A percentile compares a stretch with the other conserved stretches of the same genome.
These are phyloP conservation scores for Smittia aterrima DNA, from an alignment of 2,888 invertebrate genomes.

Conservation along the genomic window DNA sequence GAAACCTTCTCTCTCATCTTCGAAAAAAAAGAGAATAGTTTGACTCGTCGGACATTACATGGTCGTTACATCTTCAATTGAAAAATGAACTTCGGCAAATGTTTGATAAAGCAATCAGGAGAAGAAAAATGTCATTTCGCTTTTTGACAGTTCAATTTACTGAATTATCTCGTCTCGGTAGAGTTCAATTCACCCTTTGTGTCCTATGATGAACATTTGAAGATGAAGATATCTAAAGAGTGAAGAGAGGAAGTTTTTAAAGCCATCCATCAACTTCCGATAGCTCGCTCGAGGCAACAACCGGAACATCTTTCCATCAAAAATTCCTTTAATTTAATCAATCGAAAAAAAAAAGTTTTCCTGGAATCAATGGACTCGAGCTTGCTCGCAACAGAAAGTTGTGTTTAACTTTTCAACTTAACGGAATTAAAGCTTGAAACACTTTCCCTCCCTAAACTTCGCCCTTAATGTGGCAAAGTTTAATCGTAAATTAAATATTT, in stretches of 20 bases:
- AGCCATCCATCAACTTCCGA: too few relatives aligned
- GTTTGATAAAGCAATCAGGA: not conserved
- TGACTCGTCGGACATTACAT: not conserved
- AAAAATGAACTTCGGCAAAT: conserved; percentile 3
- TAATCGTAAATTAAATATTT: conserved; percentile 33
- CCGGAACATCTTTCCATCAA: too few relatives aligned
- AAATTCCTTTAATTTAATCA: too few relatives aligned
- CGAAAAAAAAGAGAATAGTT: not conserved
- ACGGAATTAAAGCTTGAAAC: not conserved
- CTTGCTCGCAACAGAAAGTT: not conserved
- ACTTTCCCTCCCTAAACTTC: not conserved
- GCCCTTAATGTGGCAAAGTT: conserved; percentile 18
- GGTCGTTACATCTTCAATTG: conserved; percentile 9
- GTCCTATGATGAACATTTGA: not conserved
- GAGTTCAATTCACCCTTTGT: conserved; percentile 3
- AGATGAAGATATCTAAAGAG: too few relatives aligned
- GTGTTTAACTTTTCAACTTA: not conserved
- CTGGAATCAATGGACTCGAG: too few relatives aligned
- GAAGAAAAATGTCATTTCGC: conserved; percentile 9
- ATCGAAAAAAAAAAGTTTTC: too few relatives aligned
- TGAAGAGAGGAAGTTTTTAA: too few relatives aligned
- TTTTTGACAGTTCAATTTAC: conserved; percentile 26
- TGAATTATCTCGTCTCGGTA: not conserved
- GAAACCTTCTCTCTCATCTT: not conserved
- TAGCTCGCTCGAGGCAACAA: too few relatives aligned